A percentile compares a stretch with the other conserved stretches of the same genome.
These are phyloP conservation scores for Agonum fuliginosum DNA, from an alignment of 2,888 invertebrate genomes.

Conservation along the genomic window DNA sequence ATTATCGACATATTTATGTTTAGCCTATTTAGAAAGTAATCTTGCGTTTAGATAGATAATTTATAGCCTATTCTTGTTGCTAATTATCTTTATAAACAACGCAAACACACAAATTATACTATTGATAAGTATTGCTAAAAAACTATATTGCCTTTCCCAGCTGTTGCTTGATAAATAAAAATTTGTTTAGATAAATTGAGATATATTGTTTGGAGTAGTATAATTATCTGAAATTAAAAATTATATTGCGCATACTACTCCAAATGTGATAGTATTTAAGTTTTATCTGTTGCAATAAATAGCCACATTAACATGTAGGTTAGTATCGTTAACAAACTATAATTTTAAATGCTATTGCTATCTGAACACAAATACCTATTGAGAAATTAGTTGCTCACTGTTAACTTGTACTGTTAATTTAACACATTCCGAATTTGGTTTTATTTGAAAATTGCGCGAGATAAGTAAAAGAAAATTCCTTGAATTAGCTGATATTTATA, in stretches of 20 bases:
- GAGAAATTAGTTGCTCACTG: constrained; percentile 7
- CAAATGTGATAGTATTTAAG: constrained; percentile 8
- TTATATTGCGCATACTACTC: background rate
- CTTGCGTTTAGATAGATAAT: constrained; percentile 15
- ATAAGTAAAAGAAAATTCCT: background rate
- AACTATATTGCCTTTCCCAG: constrained; percentile 5
- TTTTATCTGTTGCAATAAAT: constrained; percentile 25
- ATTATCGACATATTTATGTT: constrained; percentile 32
- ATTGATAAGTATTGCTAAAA: constrained; percentile 19
- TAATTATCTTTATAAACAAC: constrained; percentile 13
- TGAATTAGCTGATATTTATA: background rate
- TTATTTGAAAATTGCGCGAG: background rate
- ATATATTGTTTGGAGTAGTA: constrained; percentile 16
- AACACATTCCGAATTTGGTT: background rate
- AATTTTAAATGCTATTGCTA: constrained; percentile 17
- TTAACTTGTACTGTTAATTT: background rate
- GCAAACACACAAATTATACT: constrained; percentile 18
- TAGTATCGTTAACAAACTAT: constrained; percentile 26
- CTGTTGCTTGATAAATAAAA: constrained; percentile 8
- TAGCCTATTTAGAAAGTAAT: constrained; percentile 35
- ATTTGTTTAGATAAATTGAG: constrained; percentile 27
- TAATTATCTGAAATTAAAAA: constrained; percentile 12
- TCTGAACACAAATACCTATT: background rate
- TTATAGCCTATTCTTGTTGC: constrained; percentile 29
- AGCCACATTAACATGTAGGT: constrained; percentile 23